These are phyloP conservation scores for Trissolcus basalis DNA, from an alignment of 1,140 invertebrate species.

Conservation along the genomic window DNA sequence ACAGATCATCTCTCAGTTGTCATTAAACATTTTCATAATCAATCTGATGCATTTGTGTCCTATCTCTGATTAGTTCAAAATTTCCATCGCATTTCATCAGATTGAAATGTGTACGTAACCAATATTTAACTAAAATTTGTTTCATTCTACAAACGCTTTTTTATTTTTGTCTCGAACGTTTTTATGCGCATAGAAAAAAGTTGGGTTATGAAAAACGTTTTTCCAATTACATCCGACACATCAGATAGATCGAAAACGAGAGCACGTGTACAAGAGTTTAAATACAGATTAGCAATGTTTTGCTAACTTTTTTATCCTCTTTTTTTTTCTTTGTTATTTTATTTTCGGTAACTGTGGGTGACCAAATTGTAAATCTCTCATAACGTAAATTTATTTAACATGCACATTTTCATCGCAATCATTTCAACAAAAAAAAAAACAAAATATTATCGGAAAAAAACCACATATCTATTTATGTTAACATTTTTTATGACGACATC, in stretches of 20 bases:
- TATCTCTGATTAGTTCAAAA: conserved; percentile 17
- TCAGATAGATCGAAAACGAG: conserved; percentile 18
- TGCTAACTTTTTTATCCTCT: conserved; percentile 44
- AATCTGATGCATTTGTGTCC: conserved; percentile 30
- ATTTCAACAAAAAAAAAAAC: too few species aligned
- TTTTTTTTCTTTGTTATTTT: conserved; percentile 26
- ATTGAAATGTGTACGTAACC: too few species aligned
- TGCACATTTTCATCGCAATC: too few species aligned
- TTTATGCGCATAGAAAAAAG: not conserved
- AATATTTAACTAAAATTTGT: too few species aligned
- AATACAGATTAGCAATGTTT: conserved; percentile 39
- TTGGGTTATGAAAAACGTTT: conserved; percentile 17
- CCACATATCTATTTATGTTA: too few species aligned
- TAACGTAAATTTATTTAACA: too few species aligned
- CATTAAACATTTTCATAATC: conserved; percentile 45
- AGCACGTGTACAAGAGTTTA: conserved; percentile 26
- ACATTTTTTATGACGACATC: too few species aligned
- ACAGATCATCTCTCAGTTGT: conserved; percentile 50
- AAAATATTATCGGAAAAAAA: too few species aligned
- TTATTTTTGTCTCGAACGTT: too few species aligned
- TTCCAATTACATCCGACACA: conserved; percentile 5
- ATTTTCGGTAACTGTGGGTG: conserved; percentile 15
- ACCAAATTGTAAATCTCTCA: too few species aligned
- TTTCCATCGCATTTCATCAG: conserved; percentile 1
- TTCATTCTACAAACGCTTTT: too few species aligned